phyloP scores from a whole-genome alignment of 2,797 vertebrate species.

The Otus scops region DNA sequence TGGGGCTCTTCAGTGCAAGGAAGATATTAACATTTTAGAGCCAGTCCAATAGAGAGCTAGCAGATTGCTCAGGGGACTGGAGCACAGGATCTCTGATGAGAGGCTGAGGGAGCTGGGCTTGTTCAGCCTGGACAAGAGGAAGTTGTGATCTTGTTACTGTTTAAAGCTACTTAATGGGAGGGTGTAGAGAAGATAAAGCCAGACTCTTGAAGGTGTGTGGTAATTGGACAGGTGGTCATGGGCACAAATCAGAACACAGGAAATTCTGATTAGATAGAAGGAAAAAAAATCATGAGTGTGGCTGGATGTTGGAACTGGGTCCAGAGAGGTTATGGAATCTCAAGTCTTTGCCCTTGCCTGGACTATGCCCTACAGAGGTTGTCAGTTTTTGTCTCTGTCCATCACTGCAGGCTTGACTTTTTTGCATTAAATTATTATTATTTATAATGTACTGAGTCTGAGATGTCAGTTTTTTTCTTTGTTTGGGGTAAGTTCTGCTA shows the following conservation, averaged over 20 bases:
- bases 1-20: neutral
- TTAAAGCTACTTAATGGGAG: neutral
- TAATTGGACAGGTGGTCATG: neutral
- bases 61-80: neutral
- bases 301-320: neutral
- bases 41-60: neutral
- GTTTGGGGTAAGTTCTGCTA: neutral
- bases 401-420: neutral
- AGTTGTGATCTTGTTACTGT: neutral
- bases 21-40: neutral
- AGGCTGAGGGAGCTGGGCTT: neutral
- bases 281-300: neutral
- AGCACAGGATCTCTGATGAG: neutral
- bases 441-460: neutral
- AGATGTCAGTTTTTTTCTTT: neutral
- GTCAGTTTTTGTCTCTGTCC: neutral
- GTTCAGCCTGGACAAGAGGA: neutral
- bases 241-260: fast-evolving
- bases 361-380: neutral
- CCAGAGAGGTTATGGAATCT: neutral
- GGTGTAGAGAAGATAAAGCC: neutral
- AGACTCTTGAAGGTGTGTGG: neutral
- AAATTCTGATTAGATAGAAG: neutral
- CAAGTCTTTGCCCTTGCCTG: neutral
- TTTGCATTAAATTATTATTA: neutral